phyloP scores from a whole-genome alignment of 2,797 vertebrate genomes.

The Melanogrammus aeglefinus region DNA sequence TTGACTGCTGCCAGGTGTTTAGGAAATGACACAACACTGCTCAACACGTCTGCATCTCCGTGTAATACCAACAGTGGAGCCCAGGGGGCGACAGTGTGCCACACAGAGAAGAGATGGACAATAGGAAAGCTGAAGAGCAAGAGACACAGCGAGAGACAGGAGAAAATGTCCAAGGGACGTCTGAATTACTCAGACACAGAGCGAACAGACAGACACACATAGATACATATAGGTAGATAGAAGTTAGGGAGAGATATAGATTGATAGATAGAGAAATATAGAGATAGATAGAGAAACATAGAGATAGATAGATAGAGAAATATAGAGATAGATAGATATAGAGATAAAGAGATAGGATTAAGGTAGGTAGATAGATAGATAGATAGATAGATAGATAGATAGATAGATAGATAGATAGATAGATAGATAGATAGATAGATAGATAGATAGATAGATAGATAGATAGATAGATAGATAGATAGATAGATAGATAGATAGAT shows the following conservation, averaged over 20 bases:
- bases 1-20: slow-evolving; percentile 41
- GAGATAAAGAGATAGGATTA: slow-evolving; percentile 15
- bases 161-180: slow-evolving; percentile 34
- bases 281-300: slow-evolving; percentile 20
- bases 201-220: slow-evolving; percentile 14
- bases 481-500: slow-evolving; percentile 17
- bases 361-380: not conserved
- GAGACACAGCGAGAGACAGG: slow-evolving; percentile 48
- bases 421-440: slow-evolving; percentile 24
- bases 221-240: slow-evolving; percentile 21
- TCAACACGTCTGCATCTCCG: slow-evolving; percentile 46
- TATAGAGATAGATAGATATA: slow-evolving; percentile 36
- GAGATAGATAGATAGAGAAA: slow-evolving; percentile 48
- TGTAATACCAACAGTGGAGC: slow-evolving; percentile 58
- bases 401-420: slow-evolving; percentile 13
- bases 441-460: slow-evolving; percentile 44
- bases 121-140: slow-evolving; percentile 46
- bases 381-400: slow-evolving; percentile 26
- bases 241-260: slow-evolving; percentile 20
- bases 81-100: slow-evolving; percentile 58
- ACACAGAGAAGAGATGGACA: slow-evolving; percentile 45
- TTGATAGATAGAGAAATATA: slow-evolving; percentile 25
- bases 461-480: slow-evolving; percentile 34
- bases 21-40: slow-evolving; percentile 48
- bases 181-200: slow-evolving; percentile 30